These are phyloP conservation scores for Eulithis prunata DNA, from an alignment of 2,888 invertebrate species.

Conservation along the genomic window DNA sequence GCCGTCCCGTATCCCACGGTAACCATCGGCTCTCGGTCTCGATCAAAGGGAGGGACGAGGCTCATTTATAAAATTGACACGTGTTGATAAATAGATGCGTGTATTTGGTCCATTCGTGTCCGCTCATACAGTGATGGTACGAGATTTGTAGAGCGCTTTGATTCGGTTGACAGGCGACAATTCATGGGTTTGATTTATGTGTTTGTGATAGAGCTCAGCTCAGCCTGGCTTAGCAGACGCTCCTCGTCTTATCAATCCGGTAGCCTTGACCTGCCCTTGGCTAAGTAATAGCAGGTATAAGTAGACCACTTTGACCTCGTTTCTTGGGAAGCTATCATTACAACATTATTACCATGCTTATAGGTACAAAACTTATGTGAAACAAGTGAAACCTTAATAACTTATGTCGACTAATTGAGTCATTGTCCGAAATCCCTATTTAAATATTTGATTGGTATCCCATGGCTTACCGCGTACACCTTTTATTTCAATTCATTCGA, in stretches of 20 bases:
- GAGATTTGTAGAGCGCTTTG: constrained; percentile 41
- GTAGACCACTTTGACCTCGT: background rate
- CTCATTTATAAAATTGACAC: constrained; percentile 75
- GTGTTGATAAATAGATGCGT: constrained; percentile 61
- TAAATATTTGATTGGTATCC: constrained; percentile 36
- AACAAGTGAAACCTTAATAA: background rate
- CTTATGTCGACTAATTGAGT: constrained; percentile 5
- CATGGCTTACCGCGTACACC: constrained; percentile 19
- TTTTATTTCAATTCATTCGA: constrained; percentile 29
- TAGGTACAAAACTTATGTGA: background rate
- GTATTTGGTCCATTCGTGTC: constrained; percentile 54
- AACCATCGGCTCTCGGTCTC: constrained; percentile 52
- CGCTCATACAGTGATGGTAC: constrained; percentile 35
- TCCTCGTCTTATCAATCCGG: constrained; percentile 15
- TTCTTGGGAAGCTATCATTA: constrained; percentile 10
- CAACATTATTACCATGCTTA: background rate
- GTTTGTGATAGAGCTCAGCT: constrained; percentile 3
- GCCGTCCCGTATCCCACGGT: constrained; percentile 56
- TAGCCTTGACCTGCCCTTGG: constrained; percentile 24
- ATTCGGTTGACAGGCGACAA: constrained; percentile 44
- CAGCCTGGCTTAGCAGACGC: constrained; percentile 17
- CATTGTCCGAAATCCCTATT: constrained; percentile 18
- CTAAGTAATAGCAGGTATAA: constrained; percentile 4
- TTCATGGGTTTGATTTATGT: constrained; percentile 42
- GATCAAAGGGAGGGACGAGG: constrained; percentile 59